Evolutionary conservation across 2,113 vertebrate species (phyloP), one percentile per base, ranked within the genome.

Genomic region (Malurus elegans): DNA sequence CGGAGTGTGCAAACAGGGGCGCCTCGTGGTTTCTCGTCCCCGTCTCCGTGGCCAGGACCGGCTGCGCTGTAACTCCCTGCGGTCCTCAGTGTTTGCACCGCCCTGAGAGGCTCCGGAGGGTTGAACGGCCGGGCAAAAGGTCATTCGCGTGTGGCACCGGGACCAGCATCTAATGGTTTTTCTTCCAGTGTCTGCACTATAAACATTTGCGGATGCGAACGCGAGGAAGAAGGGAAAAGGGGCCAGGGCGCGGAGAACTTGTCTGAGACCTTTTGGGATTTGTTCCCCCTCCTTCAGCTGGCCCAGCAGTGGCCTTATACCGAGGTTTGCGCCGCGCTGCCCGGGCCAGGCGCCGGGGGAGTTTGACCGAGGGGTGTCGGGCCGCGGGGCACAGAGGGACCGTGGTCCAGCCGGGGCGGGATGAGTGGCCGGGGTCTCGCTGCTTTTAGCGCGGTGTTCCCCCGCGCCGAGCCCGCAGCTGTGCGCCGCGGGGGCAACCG

Each of bases 281-380:
- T 8, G 4, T 8, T 56, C 24, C 4, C 18, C 3, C 26, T 72
- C 15, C 62, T 38, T 38, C 62, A 10, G 64, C 64, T 11, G 70
- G 20, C 21, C 69, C n/a, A 24, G 26, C 5, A 61, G 42, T 1
- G 25, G 18, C 42, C 10, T 7, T 8, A 4, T 34, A 44, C 4
- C 23, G 42, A 9, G 42, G 3, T 17, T 26, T 26, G 60, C 6
- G 25, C 74, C 34, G 17, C 57, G 8, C 50, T 7, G 64, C 23
- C 28, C 10, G 45, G 38, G 14, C 18, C 34, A 19, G 50, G 12
- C 3, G 3, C 18, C 6, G 32, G 28, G 13, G 11, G 6, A 20
- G 4, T 25, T 19, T n/a, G 66, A 5, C 12, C 8, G 36, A n/a
- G 25, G 9, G 29, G 1, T 8, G 2, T 9, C 9, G 31, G 29